Evolutionary conservation across 2,113 vertebrate genomes (phyloP).

Genomic region (Catharus fuscescens): DNA sequence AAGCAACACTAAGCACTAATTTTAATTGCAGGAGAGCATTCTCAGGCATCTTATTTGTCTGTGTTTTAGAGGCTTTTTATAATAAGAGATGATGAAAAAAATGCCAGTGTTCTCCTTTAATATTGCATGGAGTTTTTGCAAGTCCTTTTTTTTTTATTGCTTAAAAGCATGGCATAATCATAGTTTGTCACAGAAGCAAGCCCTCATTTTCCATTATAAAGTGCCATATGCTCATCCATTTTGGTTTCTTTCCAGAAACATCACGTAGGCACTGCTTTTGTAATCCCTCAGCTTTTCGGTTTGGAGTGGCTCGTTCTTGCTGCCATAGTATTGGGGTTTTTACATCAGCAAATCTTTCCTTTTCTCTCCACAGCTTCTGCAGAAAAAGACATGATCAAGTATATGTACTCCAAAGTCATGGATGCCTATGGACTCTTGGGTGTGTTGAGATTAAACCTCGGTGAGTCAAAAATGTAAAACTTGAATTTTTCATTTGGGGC

Average conservation of each 20-base stretch:
- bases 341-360: background rate
- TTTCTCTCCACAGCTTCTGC: slow-evolving; percentile 78
- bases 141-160: background rate
- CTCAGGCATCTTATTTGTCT: background rate
- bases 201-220: background rate
- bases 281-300: background rate
- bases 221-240: background rate
- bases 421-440: slow-evolving; percentile 96
- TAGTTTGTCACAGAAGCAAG: background rate
- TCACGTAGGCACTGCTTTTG: rapidly evolving
- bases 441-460: slow-evolving; percentile 92
- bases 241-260: background rate
- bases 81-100: background rate
- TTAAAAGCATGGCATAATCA: background rate
- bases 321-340: background rate
- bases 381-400: slow-evolving; percentile 95
- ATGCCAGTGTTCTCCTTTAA: background rate
- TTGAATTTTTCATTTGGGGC: background rate
- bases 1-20: background rate
- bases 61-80: background rate
- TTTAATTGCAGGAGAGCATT: background rate
- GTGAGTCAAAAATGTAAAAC: slow-evolving; percentile 76
- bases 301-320: background rate
- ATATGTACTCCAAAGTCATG: slow-evolving; percentile 89
- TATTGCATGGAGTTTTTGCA: background rate